Percentiles rank a stretch among this genome's conserved stretches.
phyloP scores from a whole-genome alignment of 2,113 vertebrate species.

The Siphamia tubifer region DNA sequence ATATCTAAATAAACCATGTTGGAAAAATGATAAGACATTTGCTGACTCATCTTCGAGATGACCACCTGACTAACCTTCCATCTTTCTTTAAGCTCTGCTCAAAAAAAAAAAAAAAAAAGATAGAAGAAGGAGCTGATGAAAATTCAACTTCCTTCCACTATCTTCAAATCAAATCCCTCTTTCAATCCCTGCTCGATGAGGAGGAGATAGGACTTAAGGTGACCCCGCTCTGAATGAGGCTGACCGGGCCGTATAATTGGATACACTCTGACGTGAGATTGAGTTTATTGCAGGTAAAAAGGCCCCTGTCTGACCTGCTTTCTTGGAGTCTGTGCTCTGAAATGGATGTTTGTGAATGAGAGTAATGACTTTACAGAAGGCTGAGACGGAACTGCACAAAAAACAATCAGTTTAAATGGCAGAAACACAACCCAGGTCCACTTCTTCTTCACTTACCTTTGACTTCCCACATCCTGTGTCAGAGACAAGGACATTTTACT shows the following conservation, averaged over 20 bases:
- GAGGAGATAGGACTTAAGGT: constrained; percentile 57
- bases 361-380: constrained; percentile 39
- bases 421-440: not conserved
- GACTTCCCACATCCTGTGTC: not conserved
- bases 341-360: constrained; percentile 52
- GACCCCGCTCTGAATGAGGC: constrained; percentile 53
- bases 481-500: not conserved
- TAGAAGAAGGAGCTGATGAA: not conserved
- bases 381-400: not conserved
- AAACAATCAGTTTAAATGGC: constrained; percentile 12
- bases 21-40: constrained; percentile 16
- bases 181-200: constrained; percentile 33
- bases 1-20: not conserved
- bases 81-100: too few relatives aligned
- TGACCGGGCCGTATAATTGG: constrained; percentile 45
- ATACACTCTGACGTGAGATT: constrained; percentile 54
- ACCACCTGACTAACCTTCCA: constrained; percentile 1
- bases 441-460: not conserved
- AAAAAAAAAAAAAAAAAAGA: not conserved
- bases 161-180: constrained; percentile 44
- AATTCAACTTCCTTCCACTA: constrained; percentile 1
- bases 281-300: constrained; percentile 54
- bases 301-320: constrained; percentile 1
- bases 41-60: constrained; percentile 31
- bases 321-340: not conserved